Percentiles rank a stretch among this genome's conserved stretches.
Evolutionary conservation across 2,888 invertebrate genomes (phyloP).

Genomic region (Calliphora vomitoria): DNA sequence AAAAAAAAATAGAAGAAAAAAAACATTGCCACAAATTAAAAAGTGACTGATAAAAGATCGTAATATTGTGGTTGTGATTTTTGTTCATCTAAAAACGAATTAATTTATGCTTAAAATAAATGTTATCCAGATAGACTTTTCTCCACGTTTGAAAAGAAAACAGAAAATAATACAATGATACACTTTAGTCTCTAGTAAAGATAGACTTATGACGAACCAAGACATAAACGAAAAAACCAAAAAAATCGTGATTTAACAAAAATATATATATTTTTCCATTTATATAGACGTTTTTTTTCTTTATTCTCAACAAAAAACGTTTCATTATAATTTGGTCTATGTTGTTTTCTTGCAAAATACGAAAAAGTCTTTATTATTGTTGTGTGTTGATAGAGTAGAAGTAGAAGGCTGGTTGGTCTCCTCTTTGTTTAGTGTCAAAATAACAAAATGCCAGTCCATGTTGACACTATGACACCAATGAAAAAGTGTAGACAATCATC

Average conservation of each 20-base stretch:
- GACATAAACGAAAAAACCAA: neutral
- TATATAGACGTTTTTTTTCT: neutral
- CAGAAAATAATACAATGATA: neutral
- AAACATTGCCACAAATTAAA: conserved; percentile 54
- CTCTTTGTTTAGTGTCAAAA: conserved; percentile 66
- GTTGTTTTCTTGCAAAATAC: neutral
- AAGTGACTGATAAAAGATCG: conserved; percentile 26
- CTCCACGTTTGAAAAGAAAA: neutral
- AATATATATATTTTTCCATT: conserved; percentile 31
- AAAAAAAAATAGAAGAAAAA: neutral
- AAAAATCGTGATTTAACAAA: conserved; percentile 58
- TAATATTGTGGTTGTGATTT: neutral
- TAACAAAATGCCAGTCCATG: conserved; percentile 70
- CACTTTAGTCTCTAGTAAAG: conserved; percentile 6
- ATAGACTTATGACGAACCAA: neutral
- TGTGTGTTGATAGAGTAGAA: conserved; percentile 33
- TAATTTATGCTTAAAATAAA: conserved; percentile 58
- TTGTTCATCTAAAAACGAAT: conserved; percentile 43
- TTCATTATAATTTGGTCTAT: conserved; percentile 56
- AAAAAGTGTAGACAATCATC: conserved; percentile 59
- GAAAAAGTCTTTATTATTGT: conserved; percentile 16
- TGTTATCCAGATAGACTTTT: neutral
- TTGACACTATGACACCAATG: conserved; percentile 72
- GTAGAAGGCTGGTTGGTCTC: conserved; percentile 31
- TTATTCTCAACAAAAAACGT: conserved; percentile 1